Base-by-base conservation (phyloP, 2,797 vertebrate species). In the Zalophus californianus region DNA sequence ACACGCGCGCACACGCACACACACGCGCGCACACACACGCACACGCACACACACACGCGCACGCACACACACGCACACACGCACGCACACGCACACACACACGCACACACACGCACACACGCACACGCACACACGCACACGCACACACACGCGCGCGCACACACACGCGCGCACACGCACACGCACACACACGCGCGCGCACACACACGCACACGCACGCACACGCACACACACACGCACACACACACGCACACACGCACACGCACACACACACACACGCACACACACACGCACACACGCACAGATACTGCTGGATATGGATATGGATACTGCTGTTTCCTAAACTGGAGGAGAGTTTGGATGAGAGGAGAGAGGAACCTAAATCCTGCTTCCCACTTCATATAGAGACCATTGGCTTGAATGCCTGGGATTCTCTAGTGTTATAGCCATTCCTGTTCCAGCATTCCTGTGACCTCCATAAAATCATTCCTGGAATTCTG, bases 11-110 rank as follows among this genome's bases (percentile, higher is more conserved):
- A n/a, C n/a, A n/a, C n/a, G n/a, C n/a, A n/a, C n/a, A n/a, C n/a
- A n/a, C n/a, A n/a, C n/a, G n/a, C n/a, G n/a, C n/a, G n/a, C 7
- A 5, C 7, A 3, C 7, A 7, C 14, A 38, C n/a, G 54, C 20
- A 21, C 16, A 23, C 7, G 75, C 80, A 32, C 25, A 52, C 14
- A n/a, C 3, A n/a, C 18, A 41, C 18, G 3, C 7, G 5, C 10
- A 20, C 44, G n/a, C n/a, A n/a, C n/a, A n/a, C 12, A 27, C 48
- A 52, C 7, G 5, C 7, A 3, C 7, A 7, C 14, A 38, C n/a
- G 54, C 20, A 21, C n/a, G n/a, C n/a, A n/a, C n/a, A n/a, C n/a
- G n/a, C n/a, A n/a, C n/a, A n/a, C n/a, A n/a, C n/a, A n/a, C n/a
- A n/a, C n/a, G n/a, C 16, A 23, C 7, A 75, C 80, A 32, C 25